These are phyloP conservation scores for Bombus terrestris DNA, from an alignment of 1,140 invertebrate species.

Conservation along the genomic window DNA sequence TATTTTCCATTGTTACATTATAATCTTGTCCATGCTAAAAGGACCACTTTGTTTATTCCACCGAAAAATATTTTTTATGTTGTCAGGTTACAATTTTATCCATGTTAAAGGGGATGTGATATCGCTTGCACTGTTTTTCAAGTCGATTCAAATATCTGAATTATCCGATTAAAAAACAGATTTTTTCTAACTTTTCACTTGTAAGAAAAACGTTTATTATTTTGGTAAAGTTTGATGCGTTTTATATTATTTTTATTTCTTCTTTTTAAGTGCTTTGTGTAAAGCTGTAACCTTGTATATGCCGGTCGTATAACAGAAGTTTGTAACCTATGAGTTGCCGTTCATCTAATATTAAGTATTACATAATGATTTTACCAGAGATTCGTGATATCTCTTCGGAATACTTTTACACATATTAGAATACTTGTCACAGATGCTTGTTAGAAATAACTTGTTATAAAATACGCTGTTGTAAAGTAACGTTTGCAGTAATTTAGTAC, in stretches of 20 bases:
- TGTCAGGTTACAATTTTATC: too few relatives aligned
- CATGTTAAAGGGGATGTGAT: too few relatives aligned
- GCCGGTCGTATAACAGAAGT: not conserved
- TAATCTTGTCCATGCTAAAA: too few relatives aligned
- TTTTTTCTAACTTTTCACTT: too few relatives aligned
- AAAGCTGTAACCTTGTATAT: not conserved
- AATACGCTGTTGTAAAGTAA: not conserved
- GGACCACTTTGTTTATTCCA: not conserved
- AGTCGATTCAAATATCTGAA: too few relatives aligned
- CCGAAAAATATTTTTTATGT: too few relatives aligned
- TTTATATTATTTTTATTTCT: not conserved
- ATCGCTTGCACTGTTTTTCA: too few relatives aligned
- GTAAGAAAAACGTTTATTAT: not conserved
- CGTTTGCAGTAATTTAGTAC: not conserved
- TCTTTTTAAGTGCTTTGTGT: not conserved
- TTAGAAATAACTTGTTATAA: not conserved
- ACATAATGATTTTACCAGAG: too few relatives aligned
- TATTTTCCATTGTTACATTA: not conserved
- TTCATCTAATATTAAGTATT: too few relatives aligned
- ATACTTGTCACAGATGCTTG: not conserved
- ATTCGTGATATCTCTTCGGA: not conserved
- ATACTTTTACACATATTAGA: not conserved
- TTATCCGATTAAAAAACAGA: too few relatives aligned
- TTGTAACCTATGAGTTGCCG: not conserved
- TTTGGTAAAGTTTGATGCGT: not conserved